Conservation (phyloP, 2,113 vertebrate genomes). For the Poecile atricapillus region DNA sequence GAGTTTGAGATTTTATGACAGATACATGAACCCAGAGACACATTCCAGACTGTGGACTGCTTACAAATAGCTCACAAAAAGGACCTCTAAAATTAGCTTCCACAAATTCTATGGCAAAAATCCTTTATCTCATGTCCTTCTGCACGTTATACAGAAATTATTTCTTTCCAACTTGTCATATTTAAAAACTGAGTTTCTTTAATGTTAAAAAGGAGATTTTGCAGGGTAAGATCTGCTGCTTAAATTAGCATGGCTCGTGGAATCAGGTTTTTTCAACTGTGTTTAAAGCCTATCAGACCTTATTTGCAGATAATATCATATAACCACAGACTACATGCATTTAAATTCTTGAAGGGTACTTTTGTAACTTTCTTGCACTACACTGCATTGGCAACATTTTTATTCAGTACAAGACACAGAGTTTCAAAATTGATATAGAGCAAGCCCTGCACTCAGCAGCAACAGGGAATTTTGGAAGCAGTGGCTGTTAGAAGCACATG, state of each 20-base stretch:
- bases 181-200: not conserved
- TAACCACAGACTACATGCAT: too few species aligned
- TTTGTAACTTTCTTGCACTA: not conserved
- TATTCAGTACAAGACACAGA: not conserved
- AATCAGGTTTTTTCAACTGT: not conserved
- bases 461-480: not conserved
- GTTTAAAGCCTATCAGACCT: not conserved
- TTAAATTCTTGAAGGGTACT: not conserved
- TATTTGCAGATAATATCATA: not conserved
- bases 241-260: not conserved
- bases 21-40: not conserved
- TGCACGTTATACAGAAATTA: not conserved
- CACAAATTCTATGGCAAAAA: not conserved
- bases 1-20: not conserved
- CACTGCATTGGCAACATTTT: not conserved
- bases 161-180: not conserved
- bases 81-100: not conserved
- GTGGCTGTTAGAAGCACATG: not conserved
- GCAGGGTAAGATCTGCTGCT: not conserved
- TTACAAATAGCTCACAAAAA: not conserved
- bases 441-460: too few species aligned
- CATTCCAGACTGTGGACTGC: not conserved
- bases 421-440: not conserved
- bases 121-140: not conserved
- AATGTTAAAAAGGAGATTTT: not conserved